These are phyloP conservation scores for Diogma glabrata DNA, from an alignment of 2,888 invertebrate genomes.

Conservation along the genomic window DNA sequence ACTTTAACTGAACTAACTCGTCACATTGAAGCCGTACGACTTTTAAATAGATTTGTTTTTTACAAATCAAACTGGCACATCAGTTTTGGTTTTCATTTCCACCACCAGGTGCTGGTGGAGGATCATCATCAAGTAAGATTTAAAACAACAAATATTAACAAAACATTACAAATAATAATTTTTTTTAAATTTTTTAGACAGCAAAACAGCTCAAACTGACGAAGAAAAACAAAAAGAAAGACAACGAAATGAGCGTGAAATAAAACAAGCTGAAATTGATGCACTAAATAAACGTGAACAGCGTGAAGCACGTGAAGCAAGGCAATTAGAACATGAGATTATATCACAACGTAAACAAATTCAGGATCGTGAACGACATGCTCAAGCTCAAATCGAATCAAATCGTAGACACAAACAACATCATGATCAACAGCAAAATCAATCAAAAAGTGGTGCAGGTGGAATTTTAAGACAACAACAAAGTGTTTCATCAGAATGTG, in stretches of 20 bases:
- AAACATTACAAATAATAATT: too few relatives aligned
- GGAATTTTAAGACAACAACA: slow-evolving; percentile 30
- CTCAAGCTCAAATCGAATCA: slow-evolving; percentile 33
- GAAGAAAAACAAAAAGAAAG: slow-evolving; percentile 38
- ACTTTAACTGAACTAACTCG: too few relatives aligned
- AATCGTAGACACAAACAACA: slow-evolving; percentile 23
- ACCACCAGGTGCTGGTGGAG: slow-evolving; percentile 62
- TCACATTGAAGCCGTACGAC: too few relatives aligned
- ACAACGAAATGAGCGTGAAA: slow-evolving; percentile 36
- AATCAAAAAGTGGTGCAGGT: not conserved
- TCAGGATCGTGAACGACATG: slow-evolving; percentile 24
- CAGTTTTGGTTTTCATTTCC: slow-evolving; percentile 79
- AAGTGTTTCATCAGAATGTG: slow-evolving; percentile 8
- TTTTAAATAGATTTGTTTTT: too few relatives aligned
- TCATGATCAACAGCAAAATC: slow-evolving; percentile 1
- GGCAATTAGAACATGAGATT: slow-evolving; percentile 36
- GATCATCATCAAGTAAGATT: slow-evolving; percentile 50
- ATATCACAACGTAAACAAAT: slow-evolving; percentile 11
- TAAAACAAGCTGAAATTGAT: slow-evolving; percentile 37
- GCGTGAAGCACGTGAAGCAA: slow-evolving; percentile 36
- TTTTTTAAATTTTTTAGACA: too few relatives aligned
- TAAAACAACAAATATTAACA: too few relatives aligned
- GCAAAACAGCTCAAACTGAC: slow-evolving; percentile 38
- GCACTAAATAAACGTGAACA: slow-evolving; percentile 32
- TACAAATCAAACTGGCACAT: slow-evolving; percentile 69